phyloP scores from a whole-genome alignment of 2,797 vertebrate genomes.

The Cossypha niveicapilla region DNA sequence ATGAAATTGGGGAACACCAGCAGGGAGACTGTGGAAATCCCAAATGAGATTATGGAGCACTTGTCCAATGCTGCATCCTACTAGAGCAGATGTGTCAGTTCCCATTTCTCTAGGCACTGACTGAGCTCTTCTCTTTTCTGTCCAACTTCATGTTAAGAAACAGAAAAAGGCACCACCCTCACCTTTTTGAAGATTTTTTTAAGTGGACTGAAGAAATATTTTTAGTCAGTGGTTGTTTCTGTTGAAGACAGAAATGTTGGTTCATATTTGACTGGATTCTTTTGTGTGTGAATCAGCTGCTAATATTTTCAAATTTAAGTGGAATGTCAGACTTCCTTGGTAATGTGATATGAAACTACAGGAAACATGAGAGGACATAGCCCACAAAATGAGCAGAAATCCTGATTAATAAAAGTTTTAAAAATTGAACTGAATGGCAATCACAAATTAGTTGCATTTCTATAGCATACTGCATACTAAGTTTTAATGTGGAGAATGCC shows the following conservation, averaged over 20 bases:
- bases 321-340: neutral
- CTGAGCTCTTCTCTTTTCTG: neutral
- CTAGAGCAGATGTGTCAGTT: neutral
- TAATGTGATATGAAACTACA: neutral
- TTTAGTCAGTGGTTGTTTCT: neutral
- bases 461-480: neutral
- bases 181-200: neutral
- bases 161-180: neutral
- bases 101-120: neutral
- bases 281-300: neutral
- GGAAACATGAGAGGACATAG: neutral
- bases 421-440: neutral
- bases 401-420: neutral
- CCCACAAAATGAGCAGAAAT: neutral
- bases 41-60: neutral
- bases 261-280: neutral
- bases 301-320: slow-evolving; percentile 6
- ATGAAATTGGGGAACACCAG: neutral
- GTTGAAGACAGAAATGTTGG: neutral
- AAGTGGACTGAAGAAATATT: neutral
- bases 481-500: neutral
- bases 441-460: neutral
- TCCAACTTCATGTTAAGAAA: neutral
- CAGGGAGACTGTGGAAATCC: neutral
- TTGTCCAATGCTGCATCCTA: neutral